Percentiles rank a stretch among this genome's conserved stretches.
phyloP scores from a whole-genome alignment of 2,113 vertebrate genomes.

The Mus pahari region DNA sequence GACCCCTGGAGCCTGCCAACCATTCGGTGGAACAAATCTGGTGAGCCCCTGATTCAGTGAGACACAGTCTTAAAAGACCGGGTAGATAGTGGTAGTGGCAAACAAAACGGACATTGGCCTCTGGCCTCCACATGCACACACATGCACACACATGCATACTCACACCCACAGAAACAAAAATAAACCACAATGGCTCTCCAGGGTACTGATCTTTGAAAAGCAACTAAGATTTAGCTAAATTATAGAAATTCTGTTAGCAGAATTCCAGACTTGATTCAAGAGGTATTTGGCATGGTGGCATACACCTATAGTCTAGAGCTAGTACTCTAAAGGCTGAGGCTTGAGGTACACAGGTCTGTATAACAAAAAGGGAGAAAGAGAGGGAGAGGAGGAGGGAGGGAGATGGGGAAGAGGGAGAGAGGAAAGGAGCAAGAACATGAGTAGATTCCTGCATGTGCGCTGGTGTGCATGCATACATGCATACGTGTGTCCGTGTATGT shows the following conservation, averaged over 20 bases:
- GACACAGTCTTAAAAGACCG: not conserved
- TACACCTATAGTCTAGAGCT: not conserved
- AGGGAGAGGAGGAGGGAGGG: not conserved
- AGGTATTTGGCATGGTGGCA: not conserved
- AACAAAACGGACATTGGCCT: not conserved
- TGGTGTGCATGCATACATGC: not conserved
- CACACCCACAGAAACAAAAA: not conserved
- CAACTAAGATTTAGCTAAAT: constrained; percentile 43
- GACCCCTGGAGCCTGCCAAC: not conserved
- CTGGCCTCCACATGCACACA: not conserved
- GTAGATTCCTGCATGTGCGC: not conserved
- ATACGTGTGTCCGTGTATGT: too few relatives aligned
- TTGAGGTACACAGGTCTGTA: not conserved
- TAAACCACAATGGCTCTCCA: not conserved
- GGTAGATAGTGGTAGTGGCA: not conserved
- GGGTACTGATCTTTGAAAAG: not conserved
- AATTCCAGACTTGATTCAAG: not conserved
- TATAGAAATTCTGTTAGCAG: not conserved
- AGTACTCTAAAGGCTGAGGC: not conserved
- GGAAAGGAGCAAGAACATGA: not conserved
- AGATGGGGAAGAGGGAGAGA: too few relatives aligned
- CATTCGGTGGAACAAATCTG: not conserved
- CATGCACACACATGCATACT: not conserved
- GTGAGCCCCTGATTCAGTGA: not conserved
- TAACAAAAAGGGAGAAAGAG: not conserved